phyloP scores from a whole-genome alignment of 2,888 invertebrate species.

The Leucophenga montana region DNA sequence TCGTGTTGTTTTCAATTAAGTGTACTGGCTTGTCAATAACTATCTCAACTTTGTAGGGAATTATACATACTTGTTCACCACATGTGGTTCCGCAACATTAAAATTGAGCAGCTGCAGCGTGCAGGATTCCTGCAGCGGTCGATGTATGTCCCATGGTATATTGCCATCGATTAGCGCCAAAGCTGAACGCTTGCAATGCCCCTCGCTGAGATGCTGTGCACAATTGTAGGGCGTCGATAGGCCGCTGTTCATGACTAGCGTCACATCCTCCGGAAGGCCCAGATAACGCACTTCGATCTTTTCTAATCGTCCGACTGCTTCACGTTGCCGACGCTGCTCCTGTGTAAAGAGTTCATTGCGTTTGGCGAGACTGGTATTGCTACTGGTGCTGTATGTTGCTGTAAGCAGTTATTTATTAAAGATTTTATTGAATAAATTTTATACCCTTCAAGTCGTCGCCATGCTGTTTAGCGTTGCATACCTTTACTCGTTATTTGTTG shows the following conservation, averaged over 20 bases:
- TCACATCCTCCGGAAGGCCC: slow-evolving; percentile 82
- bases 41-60: no score
- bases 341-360: slow-evolving; percentile 83
- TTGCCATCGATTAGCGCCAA: slow-evolving; percentile 87
- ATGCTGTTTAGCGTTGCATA: slow-evolving; percentile 26
- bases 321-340: slow-evolving; percentile 84
- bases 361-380: slow-evolving; percentile 68
- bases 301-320: slow-evolving; percentile 86
- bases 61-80: slow-evolving; percentile 70
- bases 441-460: slow-evolving; percentile 39
- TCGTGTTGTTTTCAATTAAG: no score
- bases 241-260: slow-evolving; percentile 90
- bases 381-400: slow-evolving; percentile 3
- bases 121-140: slow-evolving; percentile 82
- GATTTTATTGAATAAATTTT: slow-evolving; percentile 27
- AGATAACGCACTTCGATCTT: slow-evolving; percentile 90
- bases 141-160: slow-evolving; percentile 93
- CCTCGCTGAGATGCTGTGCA: slow-evolving; percentile 87
- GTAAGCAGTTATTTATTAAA: background rate
- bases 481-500: slow-evolving; percentile 48
- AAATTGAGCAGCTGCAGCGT: slow-evolving; percentile 77
- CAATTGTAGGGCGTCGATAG: slow-evolving; percentile 95
- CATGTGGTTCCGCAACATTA: slow-evolving; percentile 70
- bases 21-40: no score
- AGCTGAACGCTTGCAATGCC: slow-evolving; percentile 80